These are phyloP conservation scores for Litoditis marina DNA, from an alignment of 2,888 invertebrate genomes.

Conservation along the genomic window DNA sequence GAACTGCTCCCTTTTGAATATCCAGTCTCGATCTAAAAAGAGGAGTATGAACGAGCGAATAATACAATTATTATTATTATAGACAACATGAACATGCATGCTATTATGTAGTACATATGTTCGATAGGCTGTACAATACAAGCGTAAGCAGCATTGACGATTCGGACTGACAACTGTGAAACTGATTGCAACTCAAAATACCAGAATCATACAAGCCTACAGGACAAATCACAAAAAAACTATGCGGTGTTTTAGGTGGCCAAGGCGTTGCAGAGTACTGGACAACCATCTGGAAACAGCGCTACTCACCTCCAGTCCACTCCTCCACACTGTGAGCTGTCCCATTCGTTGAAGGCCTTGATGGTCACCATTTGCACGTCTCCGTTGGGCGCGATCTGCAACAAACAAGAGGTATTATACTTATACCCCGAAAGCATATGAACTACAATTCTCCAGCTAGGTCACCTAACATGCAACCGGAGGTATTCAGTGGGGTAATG, in stretches of 20 bases:
- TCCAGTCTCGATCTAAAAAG: conserved; percentile 77
- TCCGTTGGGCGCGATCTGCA: conserved; percentile 71
- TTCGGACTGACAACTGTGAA: not conserved
- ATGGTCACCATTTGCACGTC: conserved; percentile 82
- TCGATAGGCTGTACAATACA: no score
- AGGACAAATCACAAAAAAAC: no score
- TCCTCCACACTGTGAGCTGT: conserved; percentile 88
- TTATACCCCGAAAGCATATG: not conserved
- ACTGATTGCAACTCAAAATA: not conserved
- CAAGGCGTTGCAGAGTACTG: no score
- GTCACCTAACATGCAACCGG: no score
- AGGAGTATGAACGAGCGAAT: no score
- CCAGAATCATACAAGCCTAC: no score
- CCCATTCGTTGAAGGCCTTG: conserved; percentile 98
- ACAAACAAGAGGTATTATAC: conserved; percentile 62
- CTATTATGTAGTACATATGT: no score
- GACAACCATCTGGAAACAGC: no score
- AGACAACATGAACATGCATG: no score
- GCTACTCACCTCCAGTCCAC: conserved; percentile 84
- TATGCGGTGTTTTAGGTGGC: no score
- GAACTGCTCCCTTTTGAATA: conserved; percentile 92
- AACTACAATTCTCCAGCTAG: not conserved
- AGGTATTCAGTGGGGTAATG: no score
- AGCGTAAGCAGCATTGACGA: no score
- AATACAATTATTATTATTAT: not conserved